Evolutionary conservation across 2,113 vertebrate species (phyloP), one percentile per base, ranked within the genome.

Genomic region (Barbus barbus): DNA sequence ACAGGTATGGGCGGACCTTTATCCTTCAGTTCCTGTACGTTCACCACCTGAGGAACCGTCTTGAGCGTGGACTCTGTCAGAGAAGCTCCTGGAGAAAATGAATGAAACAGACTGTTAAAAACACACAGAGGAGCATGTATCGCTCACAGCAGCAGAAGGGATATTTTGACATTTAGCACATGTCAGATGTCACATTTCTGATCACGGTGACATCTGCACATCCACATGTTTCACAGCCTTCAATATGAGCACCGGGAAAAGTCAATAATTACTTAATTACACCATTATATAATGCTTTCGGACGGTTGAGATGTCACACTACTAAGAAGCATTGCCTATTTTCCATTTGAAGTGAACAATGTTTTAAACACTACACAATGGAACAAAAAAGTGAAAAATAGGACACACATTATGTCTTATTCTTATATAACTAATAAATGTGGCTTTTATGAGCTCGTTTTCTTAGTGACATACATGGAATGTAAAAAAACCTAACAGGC

Each of bases 21-120:
- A 31, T 92, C 95, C 84, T 95, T 97, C 63, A 98, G 86, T 7
- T 98, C 96, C 89, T 96, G 95, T 18, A 97, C 94, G 2, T 97
- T 98, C 38, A 98, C 96, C 81, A 98, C 96, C 80, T 97, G 96
- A 85, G 97, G 96, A 80, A 97, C 96, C 0, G 90, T 97, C 88
- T 99, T 98, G 91, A 97, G 90, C 1, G 96, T 95, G 1, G 96
- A 96, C 83, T 99, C 98, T 0, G 95, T 97, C 91, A 97, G 89
- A 53, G 95, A 92, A 0, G 96, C 86, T 83, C 88, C 94, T 53
- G 93, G 2, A 58, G 4, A 3, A 71, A 4, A 72, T 33, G 2
- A 76, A 5, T 60, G 41, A 75, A 31, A 4, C n/a, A 2, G 72
- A 24, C 3, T 78, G 3, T 13, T 6, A 36, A 0, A 48, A 56